Conservation (phyloP, 2,888 invertebrate species). For the Orchestes rusci region DNA sequence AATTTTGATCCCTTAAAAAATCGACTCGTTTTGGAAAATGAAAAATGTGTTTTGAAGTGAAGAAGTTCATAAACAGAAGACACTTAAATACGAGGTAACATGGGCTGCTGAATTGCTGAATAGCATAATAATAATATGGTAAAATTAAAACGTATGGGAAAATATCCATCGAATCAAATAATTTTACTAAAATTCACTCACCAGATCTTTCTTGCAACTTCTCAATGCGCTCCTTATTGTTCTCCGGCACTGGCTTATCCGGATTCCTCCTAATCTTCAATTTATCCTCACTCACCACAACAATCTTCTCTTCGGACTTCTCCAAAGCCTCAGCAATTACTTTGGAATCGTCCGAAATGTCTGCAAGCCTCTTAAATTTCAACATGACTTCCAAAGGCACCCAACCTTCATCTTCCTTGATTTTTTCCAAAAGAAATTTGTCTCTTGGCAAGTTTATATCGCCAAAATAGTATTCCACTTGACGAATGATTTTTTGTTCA, state of each 20-base stretch:
- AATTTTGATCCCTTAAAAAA: no score
- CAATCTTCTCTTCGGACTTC: slow-evolving; percentile 63
- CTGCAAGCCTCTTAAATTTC: slow-evolving; percentile 80
- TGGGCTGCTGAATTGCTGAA: no score
- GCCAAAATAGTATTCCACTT: slow-evolving; percentile 67
- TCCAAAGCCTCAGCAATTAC: slow-evolving; percentile 68
- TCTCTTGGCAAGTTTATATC: slow-evolving; percentile 88
- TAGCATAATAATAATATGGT: no score
- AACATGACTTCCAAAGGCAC: slow-evolving; percentile 74
- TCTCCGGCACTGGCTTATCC: slow-evolving; percentile 72
- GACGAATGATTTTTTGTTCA: slow-evolving; percentile 59
- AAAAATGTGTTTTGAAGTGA: no score
- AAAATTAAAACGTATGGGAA: no score
- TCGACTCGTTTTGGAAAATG: no score
- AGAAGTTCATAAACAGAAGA: no score
- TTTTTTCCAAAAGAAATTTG: slow-evolving; percentile 80
- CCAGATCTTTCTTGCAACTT: slow-evolving; percentile 65
- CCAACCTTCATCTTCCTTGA: slow-evolving; percentile 85
- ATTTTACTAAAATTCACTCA: slow-evolving; percentile 23
- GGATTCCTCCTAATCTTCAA: slow-evolving; percentile 64
- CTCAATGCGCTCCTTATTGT: slow-evolving; percentile 76
- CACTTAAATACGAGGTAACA: no score
- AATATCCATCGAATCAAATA: no score
- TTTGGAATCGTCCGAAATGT: slow-evolving; percentile 59
- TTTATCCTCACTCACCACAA: slow-evolving; percentile 58